Evolutionary conservation across 2,797 vertebrate genomes (phyloP), one percentile per base, ranked within the genome.

Genomic region (Melanotaenia boesemani): DNA sequence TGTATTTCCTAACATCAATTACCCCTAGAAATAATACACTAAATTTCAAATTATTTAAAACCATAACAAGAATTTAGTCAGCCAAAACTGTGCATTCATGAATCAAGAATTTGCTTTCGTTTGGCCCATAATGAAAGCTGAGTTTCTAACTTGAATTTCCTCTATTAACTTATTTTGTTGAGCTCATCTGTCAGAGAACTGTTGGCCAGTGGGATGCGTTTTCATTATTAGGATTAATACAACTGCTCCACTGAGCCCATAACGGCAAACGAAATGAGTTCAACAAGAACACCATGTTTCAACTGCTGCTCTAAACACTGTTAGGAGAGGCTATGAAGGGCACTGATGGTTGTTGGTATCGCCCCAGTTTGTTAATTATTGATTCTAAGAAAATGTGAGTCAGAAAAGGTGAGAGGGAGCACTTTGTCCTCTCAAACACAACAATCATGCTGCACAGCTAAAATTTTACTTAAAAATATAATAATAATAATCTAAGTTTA

Each of bases 241-340:
- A 39, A 58, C 63, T 48, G 26, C 75, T 83, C 63, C 50, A 59
- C 28, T 36, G 39, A 77, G 59, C 63, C 26, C 4, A 18, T 77
- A 37, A 72, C 64, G 56, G 41, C 24, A 67, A 76, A 85, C 26
- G 30, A 69, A 77, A 60, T 72, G 0, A 62, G 55, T 76, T 76
- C 79, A 61, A 68, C n/a, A 60, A 48, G 77, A 81, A 82, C 81
- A 70, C 6, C 9, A 36, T 65, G 70, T 70, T 85, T 74, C 16
- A 36, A 1, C 63, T 72, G 22, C 26, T 3, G 5, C 67, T 39
- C 52, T 52, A 16, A 70, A 58, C 70, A 15, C 59, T 11, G 57
- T 73, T 41, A 55, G 48, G n/a, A 64, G 55, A 58, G 72, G 52
- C 77, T 54, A 69, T 46, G 59, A 71, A 50, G 48, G 39, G n/a